Percentiles rank a stretch among this genome's conserved stretches.
These are phyloP conservation scores for Origma solitaria DNA, from an alignment of 2,113 vertebrate species.

Conservation along the genomic window DNA sequence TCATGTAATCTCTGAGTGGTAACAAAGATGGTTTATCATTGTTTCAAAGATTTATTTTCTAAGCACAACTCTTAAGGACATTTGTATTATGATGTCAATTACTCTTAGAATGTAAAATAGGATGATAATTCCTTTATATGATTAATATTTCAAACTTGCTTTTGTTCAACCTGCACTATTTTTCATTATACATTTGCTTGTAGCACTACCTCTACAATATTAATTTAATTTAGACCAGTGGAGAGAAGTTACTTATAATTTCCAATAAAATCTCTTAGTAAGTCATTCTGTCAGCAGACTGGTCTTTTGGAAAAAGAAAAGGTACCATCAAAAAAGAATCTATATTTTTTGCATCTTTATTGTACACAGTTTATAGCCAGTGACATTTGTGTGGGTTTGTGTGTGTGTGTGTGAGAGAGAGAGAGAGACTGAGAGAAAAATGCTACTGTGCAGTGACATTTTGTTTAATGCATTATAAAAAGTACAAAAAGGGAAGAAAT, in stretches of 20 bases:
- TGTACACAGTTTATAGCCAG: not conserved
- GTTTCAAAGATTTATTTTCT: not conserved
- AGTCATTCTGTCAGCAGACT: not conserved
- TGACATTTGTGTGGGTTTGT: not conserved
- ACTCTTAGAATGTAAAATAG: not conserved
- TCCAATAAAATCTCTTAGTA: not conserved
- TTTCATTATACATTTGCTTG: constrained; percentile 7
- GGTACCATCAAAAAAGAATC: not conserved
- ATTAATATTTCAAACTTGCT: not conserved
- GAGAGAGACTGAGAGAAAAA: not conserved
- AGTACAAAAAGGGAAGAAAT: not conserved
- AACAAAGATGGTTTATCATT: not conserved
- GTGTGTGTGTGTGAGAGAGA: not conserved
- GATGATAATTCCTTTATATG: not conserved
- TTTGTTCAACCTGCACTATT: not conserved
- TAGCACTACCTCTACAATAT: not conserved
- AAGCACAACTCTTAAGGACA: not conserved
- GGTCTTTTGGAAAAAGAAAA: constrained; percentile 26
- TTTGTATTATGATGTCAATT: not conserved
- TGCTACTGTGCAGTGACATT: not conserved
- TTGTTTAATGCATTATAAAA: not conserved
- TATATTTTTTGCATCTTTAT: not conserved
- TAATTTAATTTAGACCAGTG: constrained; percentile 4
- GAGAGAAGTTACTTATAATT: constrained; percentile 28
- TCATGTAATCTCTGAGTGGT: not conserved